Evolutionary conservation across 2,888 invertebrate genomes (phyloP), one percentile per base, ranked within the genome.

Genomic region (Steinernema scapterisci): DNA sequence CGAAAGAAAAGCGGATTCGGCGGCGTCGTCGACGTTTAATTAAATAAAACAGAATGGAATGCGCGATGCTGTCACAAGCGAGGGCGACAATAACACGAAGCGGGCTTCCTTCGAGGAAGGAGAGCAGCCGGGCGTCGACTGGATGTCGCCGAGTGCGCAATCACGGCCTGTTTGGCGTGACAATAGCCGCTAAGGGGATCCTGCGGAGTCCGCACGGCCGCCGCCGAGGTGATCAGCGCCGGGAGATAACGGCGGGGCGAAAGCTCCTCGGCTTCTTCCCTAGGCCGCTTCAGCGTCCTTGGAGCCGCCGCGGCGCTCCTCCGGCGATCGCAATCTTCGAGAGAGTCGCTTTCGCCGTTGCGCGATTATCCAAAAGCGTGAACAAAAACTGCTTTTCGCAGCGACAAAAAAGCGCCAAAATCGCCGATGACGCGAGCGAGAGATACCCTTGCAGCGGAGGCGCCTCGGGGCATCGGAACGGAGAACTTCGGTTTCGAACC

Each of bases 31-130:
- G 63, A 27, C 63, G 63, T 63, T 63, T 63, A 63, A 63, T 63
- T 63, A 63, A 63, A 63, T 63, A 31, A 63, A 63, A 31, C 63
- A 63, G 63, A 63, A 25, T 31, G 63, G 63, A 63, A 63, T 63
- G 63, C 63, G 63, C 63, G 63, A 21, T 25, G 54, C 31, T 25
- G 38, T 38, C 38, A 38, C 48, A n/a, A 19, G 27, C 63, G 63
- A 63, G 63, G 63, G 63, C 63, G 63, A 63, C 63, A 63, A 63
- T n/a, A 63, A 63, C 63, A 63, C 38, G 63, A 63, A 63, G 63
- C 48, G 38, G 38, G 38, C 48, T 48, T 48, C 48, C n/a, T 16
- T 48, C 7, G 48, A 38, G 48, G 48, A 48, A 48, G 48, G 13
- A 13, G 16, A 19, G 63, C 27, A 63, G 63, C 23, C 21, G 21